Conservation (phyloP, 2,113 vertebrate species). For the Drymodes brunneopygia region DNA sequence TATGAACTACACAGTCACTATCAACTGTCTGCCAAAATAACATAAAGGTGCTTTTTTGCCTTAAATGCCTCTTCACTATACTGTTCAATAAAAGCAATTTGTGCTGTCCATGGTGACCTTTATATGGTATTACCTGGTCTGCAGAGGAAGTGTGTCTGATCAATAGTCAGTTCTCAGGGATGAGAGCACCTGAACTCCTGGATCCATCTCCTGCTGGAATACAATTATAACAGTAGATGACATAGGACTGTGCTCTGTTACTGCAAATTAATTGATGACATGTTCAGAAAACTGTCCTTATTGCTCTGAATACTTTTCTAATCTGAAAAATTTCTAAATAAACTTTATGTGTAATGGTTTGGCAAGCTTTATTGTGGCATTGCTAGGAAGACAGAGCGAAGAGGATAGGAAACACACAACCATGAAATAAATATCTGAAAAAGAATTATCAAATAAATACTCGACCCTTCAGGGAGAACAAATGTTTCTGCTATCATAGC, state of each 20-base stretch:
- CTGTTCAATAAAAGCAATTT: conserved; percentile 52
- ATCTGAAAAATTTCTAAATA: background rate
- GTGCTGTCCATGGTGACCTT: background rate
- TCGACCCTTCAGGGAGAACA: background rate
- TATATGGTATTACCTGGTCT: background rate
- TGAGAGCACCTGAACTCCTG: background rate
- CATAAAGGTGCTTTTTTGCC: background rate
- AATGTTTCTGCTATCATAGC: background rate
- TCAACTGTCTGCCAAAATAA: conserved; percentile 11
- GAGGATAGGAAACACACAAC: background rate
- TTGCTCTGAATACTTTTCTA: background rate
- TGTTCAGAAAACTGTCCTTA: background rate
- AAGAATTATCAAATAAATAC: background rate
- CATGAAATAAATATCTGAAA: background rate
- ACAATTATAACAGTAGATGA: background rate
- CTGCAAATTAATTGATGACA: background rate
- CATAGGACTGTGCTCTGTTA: background rate
- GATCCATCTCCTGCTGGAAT: background rate
- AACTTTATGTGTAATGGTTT: background rate
- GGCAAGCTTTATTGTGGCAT: background rate
- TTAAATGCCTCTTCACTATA: conserved; percentile 3
- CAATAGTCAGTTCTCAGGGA: background rate
- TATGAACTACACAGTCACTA: background rate
- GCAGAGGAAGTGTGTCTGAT: conserved; percentile 6
- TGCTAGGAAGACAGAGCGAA: background rate